phyloP scores from a whole-genome alignment of 2,113 vertebrate genomes.

The Casuarius casuarius region DNA sequence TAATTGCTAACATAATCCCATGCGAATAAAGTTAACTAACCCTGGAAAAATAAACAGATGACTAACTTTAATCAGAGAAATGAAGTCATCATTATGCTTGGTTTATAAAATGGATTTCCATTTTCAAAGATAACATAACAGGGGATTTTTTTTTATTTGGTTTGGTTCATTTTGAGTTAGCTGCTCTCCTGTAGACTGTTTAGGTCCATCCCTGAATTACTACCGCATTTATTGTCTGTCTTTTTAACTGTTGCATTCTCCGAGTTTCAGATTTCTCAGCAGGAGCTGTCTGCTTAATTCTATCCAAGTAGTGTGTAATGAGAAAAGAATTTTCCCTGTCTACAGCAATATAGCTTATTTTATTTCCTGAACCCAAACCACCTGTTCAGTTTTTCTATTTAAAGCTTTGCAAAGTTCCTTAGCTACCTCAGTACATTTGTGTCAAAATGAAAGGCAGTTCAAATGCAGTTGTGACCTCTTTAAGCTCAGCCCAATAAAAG shows the following conservation, averaged over 20 bases:
- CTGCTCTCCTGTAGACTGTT: slow-evolving; percentile 45
- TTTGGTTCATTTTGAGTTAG: slow-evolving; percentile 50
- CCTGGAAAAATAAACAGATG: slow-evolving; percentile 91
- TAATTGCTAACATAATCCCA: slow-evolving; percentile 85
- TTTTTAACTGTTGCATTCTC: slow-evolving; percentile 74
- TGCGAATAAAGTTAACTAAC: slow-evolving; percentile 88
- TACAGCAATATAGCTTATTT: slow-evolving; percentile 74
- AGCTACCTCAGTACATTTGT: slow-evolving; percentile 14
- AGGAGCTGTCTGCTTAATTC: slow-evolving; percentile 80
- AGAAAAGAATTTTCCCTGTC: slow-evolving; percentile 76
- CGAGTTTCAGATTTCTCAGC: slow-evolving; percentile 79
- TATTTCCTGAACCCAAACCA: slow-evolving; percentile 76
- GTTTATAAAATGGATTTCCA: slow-evolving; percentile 83
- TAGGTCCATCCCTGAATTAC: slow-evolving; percentile 60
- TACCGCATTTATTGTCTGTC: slow-evolving; percentile 53
- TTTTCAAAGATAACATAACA: slow-evolving; percentile 53
- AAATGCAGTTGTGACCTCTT: background rate
- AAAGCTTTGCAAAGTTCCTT: slow-evolving; percentile 61
- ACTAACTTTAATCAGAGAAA: slow-evolving; percentile 89
- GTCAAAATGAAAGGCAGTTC: slow-evolving; percentile 30
- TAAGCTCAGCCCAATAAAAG: background rate
- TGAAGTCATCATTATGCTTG: slow-evolving; percentile 90
- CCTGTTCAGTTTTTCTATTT: slow-evolving; percentile 76
- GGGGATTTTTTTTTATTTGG: background rate
- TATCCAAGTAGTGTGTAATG: slow-evolving; percentile 70